Percentiles rank a stretch among this genome's conserved stretches.
Conservation (phyloP, 2,113 vertebrate genomes). For the Galbula dea region DNA sequence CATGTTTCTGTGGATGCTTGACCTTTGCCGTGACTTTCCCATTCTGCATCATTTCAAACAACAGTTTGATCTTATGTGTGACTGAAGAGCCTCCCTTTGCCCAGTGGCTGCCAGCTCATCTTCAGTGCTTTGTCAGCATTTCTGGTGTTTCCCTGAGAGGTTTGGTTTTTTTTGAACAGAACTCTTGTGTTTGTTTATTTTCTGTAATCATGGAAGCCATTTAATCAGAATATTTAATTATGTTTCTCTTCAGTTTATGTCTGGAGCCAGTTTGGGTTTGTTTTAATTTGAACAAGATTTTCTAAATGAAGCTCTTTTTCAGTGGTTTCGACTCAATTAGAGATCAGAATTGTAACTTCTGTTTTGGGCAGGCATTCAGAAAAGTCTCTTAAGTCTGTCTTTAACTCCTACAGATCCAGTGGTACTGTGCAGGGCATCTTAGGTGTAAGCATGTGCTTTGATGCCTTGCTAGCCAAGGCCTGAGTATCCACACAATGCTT, state of each 20-base stretch:
- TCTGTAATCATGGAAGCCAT: not conserved
- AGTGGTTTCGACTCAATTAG: not conserved
- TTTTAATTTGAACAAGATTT: slow-evolving; percentile 33
- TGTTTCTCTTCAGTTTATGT: not conserved
- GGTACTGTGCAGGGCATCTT: not conserved
- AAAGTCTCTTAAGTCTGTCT: not conserved
- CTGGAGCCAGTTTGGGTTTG: not conserved
- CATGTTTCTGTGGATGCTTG: not conserved
- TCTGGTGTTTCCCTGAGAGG: not conserved
- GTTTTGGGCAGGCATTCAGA: not conserved
- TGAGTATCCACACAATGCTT: not conserved
- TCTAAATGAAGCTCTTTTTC: not conserved
- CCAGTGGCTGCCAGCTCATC: not conserved
- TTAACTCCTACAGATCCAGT: not conserved
- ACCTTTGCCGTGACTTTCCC: not conserved
- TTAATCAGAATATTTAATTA: slow-evolving; percentile 19
- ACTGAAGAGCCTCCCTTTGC: not conserved
- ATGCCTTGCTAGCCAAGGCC: not conserved
- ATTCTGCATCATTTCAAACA: not conserved
- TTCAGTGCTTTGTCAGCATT: not conserved
- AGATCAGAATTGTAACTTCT: not conserved
- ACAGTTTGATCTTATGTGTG: not conserved
- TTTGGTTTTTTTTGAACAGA: not conserved
- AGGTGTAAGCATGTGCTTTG: not conserved
- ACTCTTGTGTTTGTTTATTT: not conserved